Base-by-base conservation (phyloP, 1,140 invertebrate genomes). In the Eumeta japonica region DNA sequence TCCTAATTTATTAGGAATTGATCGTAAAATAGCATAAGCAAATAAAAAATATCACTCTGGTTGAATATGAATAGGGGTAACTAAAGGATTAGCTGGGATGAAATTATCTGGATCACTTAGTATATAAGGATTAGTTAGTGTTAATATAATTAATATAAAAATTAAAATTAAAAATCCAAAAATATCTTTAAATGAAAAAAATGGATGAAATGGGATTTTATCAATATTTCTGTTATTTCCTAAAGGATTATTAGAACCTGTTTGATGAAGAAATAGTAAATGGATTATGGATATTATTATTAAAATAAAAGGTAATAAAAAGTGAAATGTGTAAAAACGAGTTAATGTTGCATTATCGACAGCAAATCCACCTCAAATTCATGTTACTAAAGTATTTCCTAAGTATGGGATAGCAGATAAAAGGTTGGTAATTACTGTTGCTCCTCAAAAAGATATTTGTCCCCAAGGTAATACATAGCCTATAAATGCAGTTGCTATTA, bases 11-110 rank as follows among this genome's bases (percentile, higher is more conserved):
- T 83, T 84, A 39, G 82, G 81, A 49, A 87, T 83, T 42, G 81
- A 79, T 35, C 82, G 82, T 53, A 86, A 48, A 75, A 87, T 86
- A n/a, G 83, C 79, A 55, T 86, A 86, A 19, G 82, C 82, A 76
- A 85, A 85, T 73, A 84, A 64, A 64, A 86, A 86, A 62, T 86
- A 85, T 78, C 81, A 86, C 77, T 86, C 83, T 41, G 82, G 83
- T 76, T 85, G 78, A 75, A 86, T 86, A 66, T 84, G 83, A 12
- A 72, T 49, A 2, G 82, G 83, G 0, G 83, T 85, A 12, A 81
- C 71, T 75, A 85, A 47, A 11, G 79, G 73, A 42, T 84, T 83
- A 19, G 81, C 81, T 12, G 72, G 67, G 19, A 66, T 78, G 68
- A 83, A 86, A 67, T 84, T 85, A 75, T 84, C 82, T 16, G 76